These are phyloP conservation scores for Strigamia maritima DNA, from an alignment of 2,888 invertebrate genomes.

Conservation along the genomic window DNA sequence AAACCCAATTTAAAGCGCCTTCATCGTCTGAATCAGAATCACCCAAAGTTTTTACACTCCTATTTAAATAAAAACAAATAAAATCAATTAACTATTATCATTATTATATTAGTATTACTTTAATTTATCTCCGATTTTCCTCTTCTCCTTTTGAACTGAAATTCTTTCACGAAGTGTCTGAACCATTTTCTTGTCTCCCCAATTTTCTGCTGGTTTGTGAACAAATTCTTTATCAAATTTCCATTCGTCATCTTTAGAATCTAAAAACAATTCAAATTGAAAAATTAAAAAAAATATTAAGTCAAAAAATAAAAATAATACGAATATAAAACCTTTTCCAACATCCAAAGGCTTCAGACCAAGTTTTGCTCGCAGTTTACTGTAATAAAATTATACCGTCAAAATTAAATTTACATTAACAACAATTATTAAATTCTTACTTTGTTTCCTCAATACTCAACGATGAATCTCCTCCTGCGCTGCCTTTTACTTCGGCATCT, in stretches of 20 bases:
- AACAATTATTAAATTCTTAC: conserved; percentile 38
- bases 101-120: conserved; percentile 53
- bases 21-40: conserved; percentile 66
- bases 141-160: conserved; percentile 71
- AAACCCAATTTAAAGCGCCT: conserved; percentile 69
- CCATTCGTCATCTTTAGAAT: conserved; percentile 50
- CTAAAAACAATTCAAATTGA: conserved; percentile 40
- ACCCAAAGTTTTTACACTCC: conserved; percentile 56
- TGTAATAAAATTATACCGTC: conserved; percentile 60
- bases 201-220: conserved; percentile 56
- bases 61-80: not conserved
- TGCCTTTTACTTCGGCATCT: not conserved
- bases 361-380: conserved; percentile 83
- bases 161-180: conserved; percentile 80
- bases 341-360: conserved; percentile 88
- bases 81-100: conserved; percentile 20
- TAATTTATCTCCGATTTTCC: conserved; percentile 69
- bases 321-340: conserved; percentile 46
- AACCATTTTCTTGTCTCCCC: conserved; percentile 64
- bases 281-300: not conserved
- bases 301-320: not conserved
- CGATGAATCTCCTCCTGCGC: conserved; percentile 39
- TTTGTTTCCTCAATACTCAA: conserved; percentile 44
- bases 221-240: conserved; percentile 63
- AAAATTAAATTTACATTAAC: not conserved